Percentiles rank a stretch among this genome's conserved stretches.
Evolutionary conservation across 1,140 invertebrate genomes (phyloP).

Genomic region (Meteorus sp.): DNA sequence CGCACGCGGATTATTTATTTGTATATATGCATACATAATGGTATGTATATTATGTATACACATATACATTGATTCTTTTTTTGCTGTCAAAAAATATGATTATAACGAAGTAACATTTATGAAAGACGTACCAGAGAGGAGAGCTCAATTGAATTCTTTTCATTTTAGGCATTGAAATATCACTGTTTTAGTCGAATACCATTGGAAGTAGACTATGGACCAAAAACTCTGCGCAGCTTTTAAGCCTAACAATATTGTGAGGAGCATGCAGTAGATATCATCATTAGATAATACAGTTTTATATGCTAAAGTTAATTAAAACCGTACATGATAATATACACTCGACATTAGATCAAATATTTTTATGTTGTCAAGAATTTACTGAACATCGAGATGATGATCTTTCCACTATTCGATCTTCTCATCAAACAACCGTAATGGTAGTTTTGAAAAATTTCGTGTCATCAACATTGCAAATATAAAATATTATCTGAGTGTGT

Average conservation of each 20-base stretch:
- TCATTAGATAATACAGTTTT: slow-evolving; percentile 26
- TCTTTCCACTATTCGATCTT: slow-evolving; percentile 10
- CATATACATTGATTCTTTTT: too few relatives aligned
- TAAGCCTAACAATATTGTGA: slow-evolving; percentile 27
- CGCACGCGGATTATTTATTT: slow-evolving; percentile 1
- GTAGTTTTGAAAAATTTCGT: too few relatives aligned
- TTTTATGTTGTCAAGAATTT: slow-evolving; percentile 4
- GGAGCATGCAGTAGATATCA: slow-evolving; percentile 42
- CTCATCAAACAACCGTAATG: slow-evolving; percentile 1
- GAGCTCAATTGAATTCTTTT: slow-evolving; percentile 2
- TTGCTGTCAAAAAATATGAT: background rate
- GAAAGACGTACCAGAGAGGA: background rate
- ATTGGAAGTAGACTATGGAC: background rate
- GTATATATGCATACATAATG: too few relatives aligned
- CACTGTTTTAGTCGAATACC: background rate
- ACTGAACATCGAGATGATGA: slow-evolving; percentile 3
- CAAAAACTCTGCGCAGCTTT: slow-evolving; percentile 9
- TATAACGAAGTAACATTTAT: background rate
- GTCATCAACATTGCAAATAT: too few relatives aligned
- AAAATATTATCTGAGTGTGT: too few relatives aligned
- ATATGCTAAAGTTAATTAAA: too few relatives aligned
- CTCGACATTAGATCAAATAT: background rate
- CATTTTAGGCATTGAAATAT: too few relatives aligned
- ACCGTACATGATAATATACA: slow-evolving; percentile 33
- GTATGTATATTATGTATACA: too few relatives aligned